Evolutionary conservation across 2,888 invertebrate species (phyloP).

Genomic region (Bembecia ichneumoniformis): DNA sequence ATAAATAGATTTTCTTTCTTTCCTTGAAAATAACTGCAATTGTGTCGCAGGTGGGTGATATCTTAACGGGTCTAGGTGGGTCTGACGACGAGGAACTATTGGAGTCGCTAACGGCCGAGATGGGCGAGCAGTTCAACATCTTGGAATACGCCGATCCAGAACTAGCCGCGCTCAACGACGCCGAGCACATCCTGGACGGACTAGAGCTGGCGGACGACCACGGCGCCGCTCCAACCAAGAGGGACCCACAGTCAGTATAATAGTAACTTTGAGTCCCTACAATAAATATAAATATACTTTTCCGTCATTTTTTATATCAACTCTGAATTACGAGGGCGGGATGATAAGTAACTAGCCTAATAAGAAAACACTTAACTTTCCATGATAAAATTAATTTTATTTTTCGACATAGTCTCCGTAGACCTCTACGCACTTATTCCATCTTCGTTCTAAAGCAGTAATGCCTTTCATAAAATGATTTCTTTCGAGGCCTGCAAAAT

Average conservation of each 20-base stretch:
- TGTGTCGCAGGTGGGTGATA: slow-evolving; percentile 75
- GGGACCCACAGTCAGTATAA: slow-evolving; percentile 42
- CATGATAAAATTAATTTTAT: too few species aligned
- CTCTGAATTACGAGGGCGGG: too few species aligned
- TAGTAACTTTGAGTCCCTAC: background rate
- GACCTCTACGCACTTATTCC: too few species aligned
- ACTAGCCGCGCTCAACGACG: slow-evolving; percentile 83
- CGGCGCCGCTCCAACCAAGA: slow-evolving; percentile 52
- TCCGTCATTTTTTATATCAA: too few species aligned
- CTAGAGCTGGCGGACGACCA: slow-evolving; percentile 85
- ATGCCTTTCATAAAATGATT: too few species aligned
- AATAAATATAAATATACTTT: background rate
- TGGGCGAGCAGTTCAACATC: slow-evolving; percentile 95
- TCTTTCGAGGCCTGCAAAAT: too few species aligned
- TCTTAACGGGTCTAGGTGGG: slow-evolving; percentile 85
- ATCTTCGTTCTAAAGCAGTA: too few species aligned
- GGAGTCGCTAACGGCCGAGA: slow-evolving; percentile 80
- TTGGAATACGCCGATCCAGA: slow-evolving; percentile 96
- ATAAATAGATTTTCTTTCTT: too few species aligned
- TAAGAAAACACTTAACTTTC: too few species aligned
- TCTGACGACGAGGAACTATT: slow-evolving; percentile 91
- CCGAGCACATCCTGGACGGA: slow-evolving; percentile 89
- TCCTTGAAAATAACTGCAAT: too few species aligned
- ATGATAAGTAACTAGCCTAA: too few species aligned
- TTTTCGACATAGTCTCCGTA: too few species aligned